Percentiles rank a stretch among this genome's conserved stretches.
phyloP scores from a whole-genome alignment of 2,888 invertebrate species.

The Elysia crispata region DNA sequence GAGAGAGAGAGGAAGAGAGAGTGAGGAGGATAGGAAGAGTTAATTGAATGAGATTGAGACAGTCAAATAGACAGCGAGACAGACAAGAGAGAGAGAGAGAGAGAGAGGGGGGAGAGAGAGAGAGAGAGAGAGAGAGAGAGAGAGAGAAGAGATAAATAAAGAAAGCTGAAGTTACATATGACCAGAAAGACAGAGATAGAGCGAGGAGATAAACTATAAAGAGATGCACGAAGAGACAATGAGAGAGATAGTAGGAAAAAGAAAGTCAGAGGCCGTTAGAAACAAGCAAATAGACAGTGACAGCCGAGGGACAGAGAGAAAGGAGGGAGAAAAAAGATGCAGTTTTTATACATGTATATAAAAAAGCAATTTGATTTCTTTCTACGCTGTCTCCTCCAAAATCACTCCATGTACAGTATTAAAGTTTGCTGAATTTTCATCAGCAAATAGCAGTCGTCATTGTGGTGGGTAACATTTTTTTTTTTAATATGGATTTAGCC shows the following conservation, averaged over 20 bases:
- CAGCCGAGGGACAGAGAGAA: conserved; percentile 38
- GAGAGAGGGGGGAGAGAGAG: conserved; percentile 29
- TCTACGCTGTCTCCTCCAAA: too few species aligned
- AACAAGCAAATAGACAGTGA: conserved; percentile 21
- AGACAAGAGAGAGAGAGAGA: conserved; percentile 42
- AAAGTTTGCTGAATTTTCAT: too few species aligned
- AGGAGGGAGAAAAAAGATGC: conserved; percentile 41
- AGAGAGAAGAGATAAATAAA: not conserved
- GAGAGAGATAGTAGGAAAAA: conserved; percentile 28
- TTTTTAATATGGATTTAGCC: too few species aligned
- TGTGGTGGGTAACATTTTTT: too few species aligned
- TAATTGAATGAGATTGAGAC: conserved; percentile 18
- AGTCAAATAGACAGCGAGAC: conserved; percentile 25
- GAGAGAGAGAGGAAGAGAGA: conserved; percentile 26
- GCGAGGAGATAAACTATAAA: conserved; percentile 25
- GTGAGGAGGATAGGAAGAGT: not conserved
- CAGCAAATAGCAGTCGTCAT: too few species aligned
- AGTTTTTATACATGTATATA: too few species aligned
- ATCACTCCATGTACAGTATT: too few species aligned
- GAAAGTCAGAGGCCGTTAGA: conserved; percentile 9
- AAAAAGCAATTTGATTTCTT: too few species aligned
- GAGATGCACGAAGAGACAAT: conserved; percentile 36
- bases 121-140: conserved; percentile 29
- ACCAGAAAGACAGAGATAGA: conserved; percentile 27
- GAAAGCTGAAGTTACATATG: too few species aligned